These are phyloP conservation scores for Lycocorax pyrrhopterus DNA, from an alignment of 2,113 vertebrate species.

Conservation along the genomic window DNA sequence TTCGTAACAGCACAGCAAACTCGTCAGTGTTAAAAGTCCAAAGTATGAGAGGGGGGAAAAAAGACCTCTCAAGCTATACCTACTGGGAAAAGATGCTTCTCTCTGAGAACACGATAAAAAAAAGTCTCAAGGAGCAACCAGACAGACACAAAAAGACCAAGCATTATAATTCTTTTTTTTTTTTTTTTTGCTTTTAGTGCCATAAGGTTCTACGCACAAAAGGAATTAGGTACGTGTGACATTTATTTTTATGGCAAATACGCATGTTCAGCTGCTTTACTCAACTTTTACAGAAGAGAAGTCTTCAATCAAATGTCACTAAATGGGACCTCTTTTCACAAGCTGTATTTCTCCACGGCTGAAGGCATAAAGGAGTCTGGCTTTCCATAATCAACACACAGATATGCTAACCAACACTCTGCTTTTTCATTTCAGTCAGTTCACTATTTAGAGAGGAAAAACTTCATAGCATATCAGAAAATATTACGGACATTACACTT, in stretches of 20 bases:
- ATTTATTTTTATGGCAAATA: slow-evolving; percentile 7
- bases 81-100: not conserved
- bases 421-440: not conserved
- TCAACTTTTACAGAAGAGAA: not conserved
- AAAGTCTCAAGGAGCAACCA: not conserved
- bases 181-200: not conserved
- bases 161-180: not conserved
- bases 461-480: not conserved
- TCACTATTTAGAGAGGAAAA: slow-evolving; percentile 5
- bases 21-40: not conserved
- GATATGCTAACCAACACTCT: not conserved
- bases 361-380: not conserved
- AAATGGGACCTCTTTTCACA: not conserved
- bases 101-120: not conserved
- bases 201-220: not conserved
- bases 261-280: not conserved
- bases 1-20: not conserved
- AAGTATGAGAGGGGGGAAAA: not conserved
- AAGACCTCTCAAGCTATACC: not conserved
- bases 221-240: not conserved
- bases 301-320: not conserved
- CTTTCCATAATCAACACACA: not conserved
- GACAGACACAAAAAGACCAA: not conserved
- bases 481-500: not conserved
- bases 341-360: not conserved